Base-by-base conservation (phyloP, 2,113 vertebrate genomes). In the Lophotis ruficrista region DNA sequence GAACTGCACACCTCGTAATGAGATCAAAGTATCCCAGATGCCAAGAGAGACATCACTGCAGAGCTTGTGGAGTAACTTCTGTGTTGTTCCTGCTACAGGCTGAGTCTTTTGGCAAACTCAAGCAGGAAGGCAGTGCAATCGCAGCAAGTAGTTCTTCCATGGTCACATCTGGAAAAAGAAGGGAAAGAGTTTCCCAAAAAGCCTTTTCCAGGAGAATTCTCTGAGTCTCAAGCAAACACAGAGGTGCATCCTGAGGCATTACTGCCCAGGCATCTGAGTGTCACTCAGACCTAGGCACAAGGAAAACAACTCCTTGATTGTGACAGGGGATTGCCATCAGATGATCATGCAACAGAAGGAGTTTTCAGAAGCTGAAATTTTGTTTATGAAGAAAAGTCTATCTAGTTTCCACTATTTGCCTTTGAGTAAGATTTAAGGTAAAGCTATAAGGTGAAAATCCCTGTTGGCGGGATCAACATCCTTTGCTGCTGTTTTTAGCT, bases 81-180 rank as follows among this genome's bases (percentile, higher is more conserved):
- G 1, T 35, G 6, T 51, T 79, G 12, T 53, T 37, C 20, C 9
- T 77, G 19, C 38, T 57, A 41, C 8, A 56, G 10, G 20, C 4
- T 35, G 54, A 50, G 25, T 57, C 17, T 37, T 79, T 38, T 38
- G 35, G 35, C 43, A 83, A 48, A 81, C 3, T 2, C 0, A 4
- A 65, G 9, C 17, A 57, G 28, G 23, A 80, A 13, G 58, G 50
- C 13, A 7, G 2, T 16, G 8, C 16, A 51, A 5, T n/a, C 0
- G 0, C 16, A 41, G 22, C 1, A 10, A 62, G 7, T 78, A 35
- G 48, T 66, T 75, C 65, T 82, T 47, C 30, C 9, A 7, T 30
- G 27, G n/a, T 53, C 38, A 14, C 0, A 2, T 33, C 48, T 54
- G 24, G 6, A 8, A 37, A 71, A 43, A 75, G 25, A 83, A 61